Conservation (phyloP, 1,140 invertebrate genomes). For the Caenorhabditis elegans region DNA sequence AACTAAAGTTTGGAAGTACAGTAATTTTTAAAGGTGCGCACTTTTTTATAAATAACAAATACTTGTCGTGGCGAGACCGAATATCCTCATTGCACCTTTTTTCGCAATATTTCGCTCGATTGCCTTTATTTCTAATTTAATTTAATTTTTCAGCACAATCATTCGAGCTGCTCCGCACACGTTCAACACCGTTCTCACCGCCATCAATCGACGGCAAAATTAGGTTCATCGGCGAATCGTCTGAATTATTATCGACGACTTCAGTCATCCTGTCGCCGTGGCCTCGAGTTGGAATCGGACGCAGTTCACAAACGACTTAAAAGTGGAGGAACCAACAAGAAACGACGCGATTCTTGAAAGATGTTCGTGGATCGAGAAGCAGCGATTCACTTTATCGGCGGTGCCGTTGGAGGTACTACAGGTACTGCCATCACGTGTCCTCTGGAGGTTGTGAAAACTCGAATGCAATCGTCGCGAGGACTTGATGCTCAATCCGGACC, state of each 20-base stretch:
- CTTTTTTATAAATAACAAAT: too few relatives aligned
- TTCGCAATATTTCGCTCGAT: too few relatives aligned
- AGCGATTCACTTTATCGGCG: constrained; percentile 53
- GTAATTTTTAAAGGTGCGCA: too few relatives aligned
- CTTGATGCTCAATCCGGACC: constrained; percentile 72
- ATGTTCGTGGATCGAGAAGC: constrained; percentile 52
- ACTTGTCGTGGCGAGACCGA: too few relatives aligned
- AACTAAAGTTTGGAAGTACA: too few relatives aligned
- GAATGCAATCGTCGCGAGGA: constrained; percentile 82
- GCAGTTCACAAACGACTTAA: not conserved
- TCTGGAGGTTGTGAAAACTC: constrained; percentile 95
- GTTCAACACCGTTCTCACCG: not conserved
- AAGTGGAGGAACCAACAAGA: not conserved
- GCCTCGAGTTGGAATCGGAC: not conserved
- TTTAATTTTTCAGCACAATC: not conserved
- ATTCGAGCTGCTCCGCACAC: constrained; percentile 8
- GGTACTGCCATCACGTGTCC: constrained; percentile 85
- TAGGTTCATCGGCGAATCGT: not conserved
- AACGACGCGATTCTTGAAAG: not conserved
- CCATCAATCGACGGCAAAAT: not conserved
- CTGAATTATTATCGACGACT: not conserved
- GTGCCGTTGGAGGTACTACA: constrained; percentile 81
- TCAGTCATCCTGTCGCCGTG: not conserved
- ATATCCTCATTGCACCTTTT: too few relatives aligned
- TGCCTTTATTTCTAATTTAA: too few relatives aligned